Evolutionary conservation across 2,888 invertebrate species (phyloP), one percentile per base, ranked within the genome.

Genomic region (Carterocephalus palaemon): DNA sequence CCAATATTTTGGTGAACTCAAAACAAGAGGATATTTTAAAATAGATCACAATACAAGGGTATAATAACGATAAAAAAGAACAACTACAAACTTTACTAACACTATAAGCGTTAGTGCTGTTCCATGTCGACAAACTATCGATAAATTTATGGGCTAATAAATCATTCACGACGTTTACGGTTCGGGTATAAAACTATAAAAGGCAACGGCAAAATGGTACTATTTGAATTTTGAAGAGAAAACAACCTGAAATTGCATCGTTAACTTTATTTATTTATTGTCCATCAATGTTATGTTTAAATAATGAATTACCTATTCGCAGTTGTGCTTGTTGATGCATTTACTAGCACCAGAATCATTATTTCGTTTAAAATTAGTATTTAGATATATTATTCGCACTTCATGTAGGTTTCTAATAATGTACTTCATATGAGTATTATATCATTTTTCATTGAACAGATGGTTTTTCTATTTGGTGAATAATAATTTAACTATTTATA

Each of bases 51-150:
- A 19, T 22, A 13, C 20, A 17, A 16, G 2, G 2, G n/a, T 15
- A 5, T 10, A 5, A 31, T 17, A 17, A 8, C 15, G n/a, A 29
- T 29, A 29, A n/a, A 6, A 29, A 12, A 8, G 26, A 5, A 12
- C 22, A 2, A 34, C 33, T 4, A 22, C 22, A 29, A n/a, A 29
- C 9, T n/a, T n/a, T 16, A 34, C 9, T 24, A 10, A 22, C 9
- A 22, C 8, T 9, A 28, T 41, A 12, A 29, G 17, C 12, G 46
- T 40, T 53, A 62, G 64, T 64, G 60, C 54, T 50, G 60, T 45
- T 48, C 55, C 42, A 33, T 51, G 41, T 59, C 56, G 54, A 64
- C 60, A 63, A 60, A 55, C 52, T 62, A 59, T 65, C 67, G 65
- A 66, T 62, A 56, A 51, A 54, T 57, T 59, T 59, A 54, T 41